phyloP scores from a whole-genome alignment of 2,888 invertebrate genomes.

The Parnassius orleans region DNA sequence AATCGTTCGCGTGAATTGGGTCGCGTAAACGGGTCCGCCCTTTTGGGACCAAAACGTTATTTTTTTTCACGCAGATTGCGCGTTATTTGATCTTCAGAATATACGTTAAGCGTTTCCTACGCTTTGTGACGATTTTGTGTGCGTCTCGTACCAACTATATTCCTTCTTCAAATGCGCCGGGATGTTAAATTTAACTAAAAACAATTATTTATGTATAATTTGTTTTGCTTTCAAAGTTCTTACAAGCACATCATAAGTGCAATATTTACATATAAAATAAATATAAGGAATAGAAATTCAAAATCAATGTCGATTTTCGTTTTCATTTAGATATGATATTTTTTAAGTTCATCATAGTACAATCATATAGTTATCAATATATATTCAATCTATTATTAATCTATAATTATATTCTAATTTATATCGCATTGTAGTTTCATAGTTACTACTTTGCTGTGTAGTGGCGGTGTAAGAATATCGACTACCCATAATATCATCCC shows the following conservation, averaged over 20 bases:
- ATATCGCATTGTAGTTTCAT: too few relatives aligned
- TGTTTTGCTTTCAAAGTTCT: conserved; percentile 33
- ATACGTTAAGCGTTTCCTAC: conserved; percentile 78
- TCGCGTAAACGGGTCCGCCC: conserved; percentile 80
- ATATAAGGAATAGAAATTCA: too few relatives aligned
- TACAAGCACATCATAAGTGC: not conserved
- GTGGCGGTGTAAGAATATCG: too few relatives aligned
- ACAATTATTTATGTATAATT: conserved; percentile 58
- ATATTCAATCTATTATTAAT: too few relatives aligned
- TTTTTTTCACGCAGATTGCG: conserved; percentile 80
- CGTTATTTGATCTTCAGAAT: conserved; percentile 76
- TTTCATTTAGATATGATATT: too few relatives aligned
- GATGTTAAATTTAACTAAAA: conserved; percentile 67
- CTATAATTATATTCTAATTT: too few relatives aligned
- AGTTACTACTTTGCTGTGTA: too few relatives aligned
- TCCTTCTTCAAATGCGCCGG: conserved; percentile 64
- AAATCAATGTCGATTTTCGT: too few relatives aligned
- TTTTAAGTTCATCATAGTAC: too few relatives aligned
- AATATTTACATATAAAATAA: not conserved
- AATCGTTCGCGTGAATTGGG: conserved; percentile 78
- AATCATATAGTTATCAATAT: too few relatives aligned
- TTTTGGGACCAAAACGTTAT: conserved; percentile 79
- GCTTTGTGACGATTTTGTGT: conserved; percentile 69
- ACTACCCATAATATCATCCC: too few relatives aligned
- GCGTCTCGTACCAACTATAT: conserved; percentile 56